Conservation (phyloP, 2,113 vertebrate species). For the Illadopsis cleaveri region DNA sequence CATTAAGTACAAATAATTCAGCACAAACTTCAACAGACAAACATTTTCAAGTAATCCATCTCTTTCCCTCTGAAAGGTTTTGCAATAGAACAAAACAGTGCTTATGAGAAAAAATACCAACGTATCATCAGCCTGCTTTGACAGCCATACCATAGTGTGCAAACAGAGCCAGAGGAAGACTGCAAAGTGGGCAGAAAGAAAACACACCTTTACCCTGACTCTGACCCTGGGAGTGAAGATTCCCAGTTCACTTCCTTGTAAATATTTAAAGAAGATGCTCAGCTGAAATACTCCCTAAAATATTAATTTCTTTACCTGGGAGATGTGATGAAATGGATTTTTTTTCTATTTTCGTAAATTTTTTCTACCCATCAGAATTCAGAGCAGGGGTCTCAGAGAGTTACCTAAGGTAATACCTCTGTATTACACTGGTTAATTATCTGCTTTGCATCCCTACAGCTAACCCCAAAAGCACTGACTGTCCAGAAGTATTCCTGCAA, state of each 20-base stretch:
- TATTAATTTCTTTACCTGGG: background rate
- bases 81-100: background rate
- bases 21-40: background rate
- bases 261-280: background rate
- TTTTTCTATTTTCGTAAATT: background rate
- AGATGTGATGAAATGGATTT: background rate
- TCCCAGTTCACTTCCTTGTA: background rate
- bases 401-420: background rate
- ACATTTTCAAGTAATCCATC: background rate
- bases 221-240: background rate
- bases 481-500: background rate
- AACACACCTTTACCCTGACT: background rate
- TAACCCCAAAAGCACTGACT: background rate
- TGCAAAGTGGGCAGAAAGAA: background rate
- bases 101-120: background rate
- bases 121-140: background rate
- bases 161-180: conserved; percentile 7
- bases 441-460: background rate
- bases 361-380: background rate
- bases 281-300: background rate
- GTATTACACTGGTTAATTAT: background rate
- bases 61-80: background rate
- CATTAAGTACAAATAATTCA: background rate
- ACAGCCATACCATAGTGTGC: background rate
- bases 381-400: background rate